Evolutionary conservation across 2,113 vertebrate genomes (phyloP), one percentile per base, ranked within the genome.

Genomic region (Corythornis cristatus): DNA sequence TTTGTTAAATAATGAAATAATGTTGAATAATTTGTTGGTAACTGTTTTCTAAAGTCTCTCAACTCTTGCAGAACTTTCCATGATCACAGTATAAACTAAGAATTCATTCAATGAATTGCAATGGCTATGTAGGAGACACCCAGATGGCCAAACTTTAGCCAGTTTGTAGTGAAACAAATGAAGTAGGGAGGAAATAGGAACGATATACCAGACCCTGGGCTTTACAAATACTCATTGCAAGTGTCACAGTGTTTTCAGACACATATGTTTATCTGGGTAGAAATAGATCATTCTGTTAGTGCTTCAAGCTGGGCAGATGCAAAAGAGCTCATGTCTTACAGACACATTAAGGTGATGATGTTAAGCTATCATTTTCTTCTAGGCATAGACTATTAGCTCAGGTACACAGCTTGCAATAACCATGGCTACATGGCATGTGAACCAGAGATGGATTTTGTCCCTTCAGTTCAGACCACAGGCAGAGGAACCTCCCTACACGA

Each of bases 381-480:
- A n/a, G 80, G 29, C 73, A 11, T 4, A 48, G 51, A 25, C 48
- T 83, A 53, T 18, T 57, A 57, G 40, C 15, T 92, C 35, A 50
- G n/a, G 7, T n/a, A n/a, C 7, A 37, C 42, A 88, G 8, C n/a
- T 40, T 71, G 19, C 4, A 5, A 53, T 60, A 53, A 56, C n/a
- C 40, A 8, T n/a, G 16, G 58, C 42, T 67, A 33, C 21, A 19
- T 1, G 4, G 48, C 22, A 60, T 0, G 0, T 42, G 61, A 78
- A 50, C 37, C 29, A 53, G 83, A 53, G 10, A 19, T 31, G 12
- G 23, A 18, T 79, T 88, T 37, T 53, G 26, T 54, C 48, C 54
- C 22, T 7, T 64, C 23, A 31, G 43, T 21, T 91, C 40, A 61
- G 43, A 64, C 20, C 51, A 37, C 33, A 67, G 53, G 20, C 62